Conservation (phyloP, 2,888 invertebrate genomes). For the Eupithecia abbreviata region DNA sequence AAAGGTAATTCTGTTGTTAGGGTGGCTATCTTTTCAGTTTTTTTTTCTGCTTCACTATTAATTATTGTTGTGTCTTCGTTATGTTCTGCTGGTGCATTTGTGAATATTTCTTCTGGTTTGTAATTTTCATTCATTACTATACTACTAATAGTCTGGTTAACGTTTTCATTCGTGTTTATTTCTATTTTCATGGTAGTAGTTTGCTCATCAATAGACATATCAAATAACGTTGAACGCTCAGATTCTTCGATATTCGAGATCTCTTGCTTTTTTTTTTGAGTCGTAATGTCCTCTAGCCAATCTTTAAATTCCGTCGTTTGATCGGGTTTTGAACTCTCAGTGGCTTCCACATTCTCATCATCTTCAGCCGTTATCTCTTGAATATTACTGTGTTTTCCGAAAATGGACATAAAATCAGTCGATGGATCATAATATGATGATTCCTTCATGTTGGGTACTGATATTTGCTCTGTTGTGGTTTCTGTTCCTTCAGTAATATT, state of each 20-base stretch:
- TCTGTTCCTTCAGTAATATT: slow-evolving; percentile 46
- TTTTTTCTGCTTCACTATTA: slow-evolving; percentile 19
- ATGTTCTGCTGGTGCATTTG: slow-evolving; percentile 19
- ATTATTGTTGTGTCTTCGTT: slow-evolving; percentile 19
- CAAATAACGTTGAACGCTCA: neutral
- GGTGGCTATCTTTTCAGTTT: neutral
- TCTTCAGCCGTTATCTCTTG: slow-evolving; percentile 29
- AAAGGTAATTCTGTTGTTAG: slow-evolving; percentile 5
- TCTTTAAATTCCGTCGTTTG: slow-evolving; percentile 56
- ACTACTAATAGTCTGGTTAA: slow-evolving; percentile 40
- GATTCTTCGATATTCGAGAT: slow-evolving; percentile 46
- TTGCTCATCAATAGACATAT: neutral
- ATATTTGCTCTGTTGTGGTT: slow-evolving; percentile 58
- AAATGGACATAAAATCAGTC: slow-evolving; percentile 62
- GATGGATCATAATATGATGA: slow-evolving; percentile 59
- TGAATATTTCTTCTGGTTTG: slow-evolving; percentile 22
- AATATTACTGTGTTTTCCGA: slow-evolving; percentile 46
- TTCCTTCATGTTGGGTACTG: slow-evolving; percentile 59
- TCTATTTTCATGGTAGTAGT: neutral
- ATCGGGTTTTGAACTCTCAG: slow-evolving; percentile 25
- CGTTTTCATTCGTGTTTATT: neutral
- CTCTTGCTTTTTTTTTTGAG: slow-evolving; percentile 40
- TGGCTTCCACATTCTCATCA: neutral
- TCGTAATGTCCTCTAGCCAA: slow-evolving; percentile 59
- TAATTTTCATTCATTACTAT: slow-evolving; percentile 46